Evolutionary conservation across 2,888 invertebrate species (phyloP), one percentile per base, ranked within the genome.

Genomic region (Brenthis ino): DNA sequence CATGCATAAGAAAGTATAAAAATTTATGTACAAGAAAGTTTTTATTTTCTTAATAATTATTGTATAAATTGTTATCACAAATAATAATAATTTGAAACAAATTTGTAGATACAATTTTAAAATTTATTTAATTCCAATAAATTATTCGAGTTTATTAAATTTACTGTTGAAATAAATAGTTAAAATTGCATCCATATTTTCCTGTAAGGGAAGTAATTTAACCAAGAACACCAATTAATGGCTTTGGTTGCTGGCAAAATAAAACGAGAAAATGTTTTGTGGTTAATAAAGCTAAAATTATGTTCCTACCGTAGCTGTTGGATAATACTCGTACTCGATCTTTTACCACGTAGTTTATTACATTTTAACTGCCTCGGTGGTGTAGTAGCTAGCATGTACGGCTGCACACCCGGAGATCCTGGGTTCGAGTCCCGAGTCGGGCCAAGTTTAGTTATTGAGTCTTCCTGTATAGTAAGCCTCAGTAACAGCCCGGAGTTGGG

Each of bases 191-290:
- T 43, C 28, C 24, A 58, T 16, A 66, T 60, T 60, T 60, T 60
- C 20, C 28, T 50, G n/a, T 6, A 51, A 51, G 14, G 14, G 14
- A 60, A 48, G 58, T 14, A 54, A 28, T 57, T 54, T 16, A 28
- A 28, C 47, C 13, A 28, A 60, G 13, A 28, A 33, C 47, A 37
- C 16, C 28, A 14, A 65, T 58, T 66, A 54, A 47, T 54, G 54
- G 47, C 13, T 56, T 33, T 33, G 37, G 57, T 65, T 57, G 33
- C n/a, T 50, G 37, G 58, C 43, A 66, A 53, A 60, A 54, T 60
- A 60, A 66, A 54, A 54, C 14, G 13, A 60, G 60, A 48, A 60
- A 60, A 47, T 66, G 58, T 66, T 66, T 66, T 33, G 48, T 43
- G 47, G 58, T 16, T 60, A 66, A 66, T 57, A 37, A 47, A 51